A percentile compares a stretch with the other conserved stretches of the same genome.
These are phyloP conservation scores for Eucriotettix oculatus DNA, from an alignment of 2,888 invertebrate genomes.

Conservation along the genomic window DNA sequence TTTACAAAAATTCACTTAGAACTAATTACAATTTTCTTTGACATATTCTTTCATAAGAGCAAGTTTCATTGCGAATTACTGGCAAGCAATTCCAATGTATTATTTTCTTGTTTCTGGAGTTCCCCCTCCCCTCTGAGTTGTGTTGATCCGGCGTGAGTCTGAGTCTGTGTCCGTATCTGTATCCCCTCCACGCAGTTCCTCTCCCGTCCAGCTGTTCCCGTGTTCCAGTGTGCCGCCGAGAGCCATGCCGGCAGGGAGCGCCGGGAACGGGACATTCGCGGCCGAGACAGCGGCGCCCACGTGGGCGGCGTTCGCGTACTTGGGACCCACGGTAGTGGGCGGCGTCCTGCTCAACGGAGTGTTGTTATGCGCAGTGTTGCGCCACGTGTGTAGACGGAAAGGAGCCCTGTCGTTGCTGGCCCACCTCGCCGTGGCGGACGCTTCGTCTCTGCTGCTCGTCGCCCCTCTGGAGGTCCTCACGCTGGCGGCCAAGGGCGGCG, in stretches of 20 bases:
- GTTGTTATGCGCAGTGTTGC: neutral
- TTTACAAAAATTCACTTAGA: too few relatives aligned
- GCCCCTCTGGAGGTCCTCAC: neutral
- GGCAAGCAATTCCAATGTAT: too few relatives aligned
- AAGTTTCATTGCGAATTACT: too few relatives aligned
- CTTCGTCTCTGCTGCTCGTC: neutral
- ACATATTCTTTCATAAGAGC: too few relatives aligned
- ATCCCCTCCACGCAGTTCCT: too few relatives aligned
- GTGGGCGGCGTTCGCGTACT: neutral
- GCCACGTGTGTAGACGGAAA: neutral
- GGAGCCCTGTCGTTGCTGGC: neutral
- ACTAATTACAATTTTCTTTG: too few relatives aligned
- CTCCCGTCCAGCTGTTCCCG: too few relatives aligned
- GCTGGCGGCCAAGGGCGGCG: neutral
- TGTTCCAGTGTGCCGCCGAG: too few relatives aligned
- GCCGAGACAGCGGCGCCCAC: neutral
- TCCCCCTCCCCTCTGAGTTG: too few relatives aligned
- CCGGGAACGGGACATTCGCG: neutral
- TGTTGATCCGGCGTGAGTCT: too few relatives aligned
- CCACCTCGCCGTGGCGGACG: constrained; percentile 2
- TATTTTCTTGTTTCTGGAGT: too few relatives aligned
- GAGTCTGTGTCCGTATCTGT: too few relatives aligned
- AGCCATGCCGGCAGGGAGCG: neutral
- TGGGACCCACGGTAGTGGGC: neutral
- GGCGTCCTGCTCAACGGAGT: neutral